Conservation (phyloP, 2,797 vertebrate genomes). For the Chelmon rostratus region DNA sequence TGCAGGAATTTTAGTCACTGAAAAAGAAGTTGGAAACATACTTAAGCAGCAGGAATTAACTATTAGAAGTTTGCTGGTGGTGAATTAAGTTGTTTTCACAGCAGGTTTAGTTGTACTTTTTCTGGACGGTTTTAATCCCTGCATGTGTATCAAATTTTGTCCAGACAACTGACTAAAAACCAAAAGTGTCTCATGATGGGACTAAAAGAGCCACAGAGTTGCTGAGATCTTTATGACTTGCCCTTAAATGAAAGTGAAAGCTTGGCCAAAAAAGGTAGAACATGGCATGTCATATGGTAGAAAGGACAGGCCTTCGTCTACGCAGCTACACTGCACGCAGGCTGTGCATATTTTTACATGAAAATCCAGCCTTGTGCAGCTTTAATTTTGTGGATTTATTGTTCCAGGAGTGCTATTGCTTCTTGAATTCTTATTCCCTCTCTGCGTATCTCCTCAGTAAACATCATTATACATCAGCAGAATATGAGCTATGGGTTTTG, state of each 20-base stretch:
- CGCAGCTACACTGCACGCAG: not conserved
- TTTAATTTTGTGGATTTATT: slow-evolving; percentile 43
- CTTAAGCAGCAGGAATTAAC: not conserved
- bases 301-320: not conserved
- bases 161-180: not conserved
- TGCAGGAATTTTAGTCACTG: not conserved
- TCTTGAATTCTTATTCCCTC: slow-evolving; percentile 35
- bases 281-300: not conserved
- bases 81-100: too few relatives aligned
- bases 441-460: slow-evolving; percentile 26
- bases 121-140: too few relatives aligned
- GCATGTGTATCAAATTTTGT: too few relatives aligned
- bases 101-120: too few relatives aligned
- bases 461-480: slow-evolving; percentile 39
- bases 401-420: slow-evolving; percentile 13
- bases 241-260: not conserved
- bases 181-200: not conserved
- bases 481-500: slow-evolving; percentile 37
- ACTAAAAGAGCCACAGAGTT: not conserved
- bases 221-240: not conserved
- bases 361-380: slow-evolving; percentile 18
- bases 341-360: slow-evolving; percentile 30
- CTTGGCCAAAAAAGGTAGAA: not conserved
- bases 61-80: too few relatives aligned
- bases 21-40: not conserved